Evolutionary conservation across 1,140 invertebrate species (phyloP), one percentile per base, ranked within the genome.

Genomic region (Eupristina koningsbergeri): DNA sequence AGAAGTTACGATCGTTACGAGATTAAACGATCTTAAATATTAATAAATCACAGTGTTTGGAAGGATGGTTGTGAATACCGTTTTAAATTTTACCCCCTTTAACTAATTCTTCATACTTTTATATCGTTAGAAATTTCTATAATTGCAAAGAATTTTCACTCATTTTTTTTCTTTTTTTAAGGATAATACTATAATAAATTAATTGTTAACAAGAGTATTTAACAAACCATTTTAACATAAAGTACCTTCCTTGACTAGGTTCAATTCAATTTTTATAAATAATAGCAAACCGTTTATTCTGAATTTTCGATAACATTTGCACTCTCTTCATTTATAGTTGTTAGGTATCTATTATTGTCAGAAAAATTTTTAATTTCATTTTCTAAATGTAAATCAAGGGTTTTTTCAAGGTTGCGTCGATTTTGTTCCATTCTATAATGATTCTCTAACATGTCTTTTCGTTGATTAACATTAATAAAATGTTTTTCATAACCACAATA

Each of bases 251-350:
- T 80, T 81, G 86, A 87, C 87, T 86, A 87, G 87, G 81, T 85
- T 85, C 78, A 75, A 64, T 71, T 71, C 82, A 64, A 82, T 50
- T 85, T 83, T 83, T 74, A 45, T 82, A 75, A 73, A 34, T 71
- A 84, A 80, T 61, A 74, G 64, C 7, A 80, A 69, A 75, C 17
- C n/a, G 3, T 53, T 88, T 76, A 89, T 74, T 88, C 88, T 15
- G 85, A 76, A 85, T 85, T 88, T 34, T 88, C 88, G 34, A 73
- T 64, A 36, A 78, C 80, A 63, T 86, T 88, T 50, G 71, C 67
- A 69, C 71, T 86, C 63, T 89, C 89, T 75, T 89, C 89, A 53
- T 85, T 88, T 61, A 89, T 89, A 58, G 89, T 89, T 47, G 88
- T 87, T 36, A 89, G 82, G 84, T 86, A 86, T 73, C 85, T 78